A percentile compares a stretch with the other conserved stretches of the same genome.
These are phyloP conservation scores for Furnarius figulus DNA, from an alignment of 2,113 vertebrate genomes.

Conservation along the genomic window DNA sequence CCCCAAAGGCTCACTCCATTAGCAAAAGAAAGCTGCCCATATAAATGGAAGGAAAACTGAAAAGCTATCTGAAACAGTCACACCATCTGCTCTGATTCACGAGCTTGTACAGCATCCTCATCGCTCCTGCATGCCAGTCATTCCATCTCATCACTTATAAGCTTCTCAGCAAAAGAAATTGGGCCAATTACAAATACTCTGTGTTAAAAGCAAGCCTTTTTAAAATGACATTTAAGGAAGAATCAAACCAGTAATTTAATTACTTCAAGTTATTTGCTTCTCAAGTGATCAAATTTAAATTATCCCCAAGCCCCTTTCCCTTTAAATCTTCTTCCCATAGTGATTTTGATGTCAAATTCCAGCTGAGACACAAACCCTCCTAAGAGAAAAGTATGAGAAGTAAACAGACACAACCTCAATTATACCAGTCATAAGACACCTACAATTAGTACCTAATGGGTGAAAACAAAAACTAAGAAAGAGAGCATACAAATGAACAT, in stretches of 20 bases:
- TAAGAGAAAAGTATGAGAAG: not conserved
- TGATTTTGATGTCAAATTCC: conserved; percentile 21
- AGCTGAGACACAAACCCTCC: conserved; percentile 26
- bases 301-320: not conserved
- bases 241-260: not conserved
- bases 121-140: conserved; percentile 18
- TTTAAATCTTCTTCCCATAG: not conserved
- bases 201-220: not conserved
- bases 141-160: conserved; percentile 1
- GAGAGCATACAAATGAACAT: not conserved
- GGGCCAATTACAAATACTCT: conserved; percentile 19
- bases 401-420: conserved; percentile 8
- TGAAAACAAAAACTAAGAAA: not conserved
- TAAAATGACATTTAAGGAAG: conserved; percentile 17
- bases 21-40: not conserved
- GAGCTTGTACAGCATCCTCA: conserved; percentile 17
- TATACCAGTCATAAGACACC: not conserved
- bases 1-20: not conserved
- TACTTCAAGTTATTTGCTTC: not conserved
- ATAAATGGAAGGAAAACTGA: not conserved
- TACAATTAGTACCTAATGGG: not conserved
- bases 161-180: not conserved
- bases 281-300: conserved; percentile 5
- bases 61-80: conserved; percentile 26
- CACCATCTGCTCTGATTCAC: conserved; percentile 58